Evolutionary conservation across 1,140 invertebrate genomes (phyloP), one percentile per base, ranked within the genome.

Genomic region (Dysdera silvatica): DNA sequence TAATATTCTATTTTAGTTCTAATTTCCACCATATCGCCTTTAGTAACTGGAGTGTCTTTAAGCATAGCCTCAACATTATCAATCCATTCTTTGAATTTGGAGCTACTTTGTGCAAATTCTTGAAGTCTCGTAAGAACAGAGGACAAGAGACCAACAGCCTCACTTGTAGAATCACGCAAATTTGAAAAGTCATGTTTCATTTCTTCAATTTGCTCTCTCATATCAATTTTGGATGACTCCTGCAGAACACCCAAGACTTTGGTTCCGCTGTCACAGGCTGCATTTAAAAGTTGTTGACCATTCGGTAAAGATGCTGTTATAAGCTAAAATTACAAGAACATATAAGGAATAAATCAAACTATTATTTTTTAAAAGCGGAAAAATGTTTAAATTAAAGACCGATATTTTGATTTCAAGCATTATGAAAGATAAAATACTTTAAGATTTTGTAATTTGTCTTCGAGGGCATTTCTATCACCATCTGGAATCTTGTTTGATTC

Each of bases 1-100:
- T 85, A 91, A 71, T 88, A 84, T 73, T 95, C 92, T 2, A 91
- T 77, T 23, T 89, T 78, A 0, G 89, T 92, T 75, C 91, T 92
- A 84, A 94, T 92, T 78, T 93, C 90, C 51, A 88, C 86, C 6
- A 92, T 76, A 77, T 93, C 89, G 31, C 87, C 88, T 70, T 85
- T 87, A 1, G 85, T 86, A 45, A 85, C 79, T 0, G 84, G 81
- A 16, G 82, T 77, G 52, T 80, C 78, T 59, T 83, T 79, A 0
- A 91, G 71, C 26, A 77, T 78, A 47, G 81, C 58, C 28, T 71
- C 68, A 6, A 70, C 48, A 43, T 65, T 67, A 28, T 66, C 57
- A 10, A 74, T 58, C 70, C 72, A 74, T 70, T 81, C 80, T 26
- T 85, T 81, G 1, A 91, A 78, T 45, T 81, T 82, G 31, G 79